Base-by-base conservation (phyloP, 2,888 invertebrate genomes). In the Polydrusus cervinus region DNA sequence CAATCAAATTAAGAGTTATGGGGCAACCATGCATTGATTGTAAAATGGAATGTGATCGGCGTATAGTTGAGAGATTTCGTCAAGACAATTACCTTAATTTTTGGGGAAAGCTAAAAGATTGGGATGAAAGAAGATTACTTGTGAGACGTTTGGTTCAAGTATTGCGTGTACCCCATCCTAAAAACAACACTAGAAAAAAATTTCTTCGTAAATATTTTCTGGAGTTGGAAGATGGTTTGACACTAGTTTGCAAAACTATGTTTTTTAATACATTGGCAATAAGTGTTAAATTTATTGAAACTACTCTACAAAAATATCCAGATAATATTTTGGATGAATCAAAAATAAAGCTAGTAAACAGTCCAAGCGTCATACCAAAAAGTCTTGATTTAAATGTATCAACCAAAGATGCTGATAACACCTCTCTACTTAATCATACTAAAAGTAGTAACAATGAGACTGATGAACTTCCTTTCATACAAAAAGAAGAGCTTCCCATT, bases 251-350 rank as follows among this genome's bases (percentile, higher is more conserved):
- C 47, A 75, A 75, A 57, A 75, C 75, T 3, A 75, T 75, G 75
- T 75, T 75, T 64, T 75, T 75, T 40, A 75, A 75, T 65, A 75
- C 75, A 5, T 62, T 75, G 18, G 75, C 75, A n/a, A 75, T 75
- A 45, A 75, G 75, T 49, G 65, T 62, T 16, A 75, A 75, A 45
- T 75, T 75, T 55, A 67, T 75, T 20, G 75, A 75, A 55, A 75
- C 75, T 18, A 75, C 75, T 53, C 30, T 75, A 43, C 71, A 68
- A 20, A 75, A 75, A 57, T 72, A 64, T 45, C 75, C 75, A 6
- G 72, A 71, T 20, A 75, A 75, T 69, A 53, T 64, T 7, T 40
- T 75, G 47, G 75, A 75, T 45, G 75, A 72, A 60, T 43, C 64
- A 43, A 75, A 61, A 64, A 67, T 75, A 18, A 71, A 71, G 38